Conservation (phyloP, 2,113 vertebrate species). For the Glareola pratincola region DNA sequence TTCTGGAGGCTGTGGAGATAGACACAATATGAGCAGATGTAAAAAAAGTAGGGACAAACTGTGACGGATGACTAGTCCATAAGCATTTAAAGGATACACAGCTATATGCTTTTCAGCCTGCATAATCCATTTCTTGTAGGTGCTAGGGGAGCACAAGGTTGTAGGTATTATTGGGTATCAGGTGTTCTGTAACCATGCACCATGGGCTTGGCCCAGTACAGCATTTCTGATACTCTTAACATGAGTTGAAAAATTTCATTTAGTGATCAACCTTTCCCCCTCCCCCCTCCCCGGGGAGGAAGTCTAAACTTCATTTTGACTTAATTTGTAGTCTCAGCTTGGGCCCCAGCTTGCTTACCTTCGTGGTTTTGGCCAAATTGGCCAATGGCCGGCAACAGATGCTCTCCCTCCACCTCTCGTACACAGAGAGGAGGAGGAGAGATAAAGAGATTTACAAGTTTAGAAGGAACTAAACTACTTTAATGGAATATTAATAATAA, state of each 20-base stretch:
- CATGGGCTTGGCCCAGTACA: background rate
- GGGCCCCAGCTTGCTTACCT: background rate
- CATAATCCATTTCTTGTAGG: background rate
- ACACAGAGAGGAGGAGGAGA: no score
- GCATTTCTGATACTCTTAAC: background rate
- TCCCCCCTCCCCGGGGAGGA: rapidly evolving
- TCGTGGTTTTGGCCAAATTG: no score
- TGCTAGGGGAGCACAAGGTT: background rate
- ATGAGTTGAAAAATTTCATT: background rate
- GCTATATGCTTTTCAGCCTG: background rate
- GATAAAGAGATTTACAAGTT: no score
- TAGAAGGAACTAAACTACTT: no score
- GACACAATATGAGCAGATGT: background rate
- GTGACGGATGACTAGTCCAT: background rate
- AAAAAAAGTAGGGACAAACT: background rate
- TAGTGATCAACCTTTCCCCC: rapidly evolving
- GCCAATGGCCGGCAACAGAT: no score
- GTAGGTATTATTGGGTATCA: background rate
- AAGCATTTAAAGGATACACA: background rate
- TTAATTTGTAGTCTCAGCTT: background rate
- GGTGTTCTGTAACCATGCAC: background rate
- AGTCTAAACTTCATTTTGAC: background rate
- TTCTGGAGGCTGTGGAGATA: background rate
- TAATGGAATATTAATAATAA: no score
- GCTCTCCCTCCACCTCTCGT: no score